Evolutionary conservation across 2,888 invertebrate species (phyloP), one percentile per base, ranked within the genome.

Genomic region (Boloria selene): DNA sequence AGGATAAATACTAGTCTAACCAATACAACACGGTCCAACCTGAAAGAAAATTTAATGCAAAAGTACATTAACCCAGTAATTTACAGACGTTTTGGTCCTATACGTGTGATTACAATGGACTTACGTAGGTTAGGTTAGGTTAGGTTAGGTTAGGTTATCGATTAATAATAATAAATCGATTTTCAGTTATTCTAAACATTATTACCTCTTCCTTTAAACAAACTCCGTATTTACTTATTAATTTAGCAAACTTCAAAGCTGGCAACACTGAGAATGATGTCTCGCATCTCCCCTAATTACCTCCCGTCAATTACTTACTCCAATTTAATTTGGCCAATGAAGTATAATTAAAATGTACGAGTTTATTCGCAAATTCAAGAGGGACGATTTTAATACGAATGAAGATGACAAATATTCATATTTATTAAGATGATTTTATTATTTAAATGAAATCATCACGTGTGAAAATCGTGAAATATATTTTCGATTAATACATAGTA

Each of bases 251-350:
- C 74, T 75, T 74, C 76, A 72, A 75, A 79, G 75, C 80, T 80
- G 75, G 80, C 77, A 81, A 79, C 79, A 79, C 77, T 77, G 77
- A 81, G 77, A 79, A 79, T 77, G 76, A 76, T 77, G 78, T 79
- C 80, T 80, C 83, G 80, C 80, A 74, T 75, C 70, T 77, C 72
- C 84, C 82, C 81, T 86, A 87, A 90, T 90, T 86, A 87, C 83
- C 78, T 77, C 79, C 83, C 87, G 87, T 89, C 90, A 88, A 88
- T 90, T 91, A 89, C 85, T 78, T 81, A 81, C 89, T 87, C 82
- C 86, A 90, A 90, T 92, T 90, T 90, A 91, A 92, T 91, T 90
- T 86, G 87, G 85, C 85, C 91, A 91, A 92, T 92, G 92, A 92
- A 90, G 88, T 85, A 81, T 91, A 88, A 92, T 92, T 92, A 92